Evolutionary conservation across 2,113 vertebrate species (phyloP).

Genomic region (Festucalex cinctus): DNA sequence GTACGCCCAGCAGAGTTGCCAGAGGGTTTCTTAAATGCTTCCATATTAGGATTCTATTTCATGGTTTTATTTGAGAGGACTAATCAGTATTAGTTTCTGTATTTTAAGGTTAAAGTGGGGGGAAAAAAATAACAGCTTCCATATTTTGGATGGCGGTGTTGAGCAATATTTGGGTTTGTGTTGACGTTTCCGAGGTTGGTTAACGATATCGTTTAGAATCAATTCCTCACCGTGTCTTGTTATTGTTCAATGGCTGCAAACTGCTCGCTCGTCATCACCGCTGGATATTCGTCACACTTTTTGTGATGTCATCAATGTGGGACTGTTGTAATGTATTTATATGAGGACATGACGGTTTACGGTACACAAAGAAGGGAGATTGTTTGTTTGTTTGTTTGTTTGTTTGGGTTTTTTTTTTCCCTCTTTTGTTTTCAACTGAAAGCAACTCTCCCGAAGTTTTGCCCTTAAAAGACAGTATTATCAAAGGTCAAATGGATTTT

Average conservation of each 20-base stretch:
- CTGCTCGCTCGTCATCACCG: constrained; percentile 48
- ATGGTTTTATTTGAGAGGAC: constrained; percentile 59
- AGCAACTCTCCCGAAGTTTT: constrained; percentile 43
- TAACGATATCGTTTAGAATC: constrained; percentile 1
- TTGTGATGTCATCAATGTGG: constrained; percentile 29
- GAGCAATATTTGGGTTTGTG: constrained; percentile 16
- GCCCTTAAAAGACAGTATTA: constrained; percentile 67
- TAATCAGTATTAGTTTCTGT: constrained; percentile 74
- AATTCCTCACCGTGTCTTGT: constrained; percentile 13
- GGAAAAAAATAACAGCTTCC: too few relatives aligned
- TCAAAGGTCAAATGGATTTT: constrained; percentile 48
- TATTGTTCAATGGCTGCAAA: constrained; percentile 35
- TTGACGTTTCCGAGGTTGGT: constrained; percentile 15
- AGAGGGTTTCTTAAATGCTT: constrained; percentile 49
- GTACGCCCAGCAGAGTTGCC: constrained; percentile 27
- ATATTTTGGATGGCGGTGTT: constrained; percentile 21
- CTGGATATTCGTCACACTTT: constrained; percentile 33
- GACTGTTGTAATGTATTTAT: constrained; percentile 42
- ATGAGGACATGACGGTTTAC: constrained; percentile 41
- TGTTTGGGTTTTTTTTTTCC: too few relatives aligned
- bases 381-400: not conserved
- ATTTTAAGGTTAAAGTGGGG: constrained; percentile 61
- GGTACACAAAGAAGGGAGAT: constrained; percentile 27
- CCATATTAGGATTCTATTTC: constrained; percentile 24
- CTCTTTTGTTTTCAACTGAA: constrained; percentile 34